These are phyloP conservation scores for Sesia apiformis DNA, from an alignment of 2,888 invertebrate genomes.

Conservation along the genomic window DNA sequence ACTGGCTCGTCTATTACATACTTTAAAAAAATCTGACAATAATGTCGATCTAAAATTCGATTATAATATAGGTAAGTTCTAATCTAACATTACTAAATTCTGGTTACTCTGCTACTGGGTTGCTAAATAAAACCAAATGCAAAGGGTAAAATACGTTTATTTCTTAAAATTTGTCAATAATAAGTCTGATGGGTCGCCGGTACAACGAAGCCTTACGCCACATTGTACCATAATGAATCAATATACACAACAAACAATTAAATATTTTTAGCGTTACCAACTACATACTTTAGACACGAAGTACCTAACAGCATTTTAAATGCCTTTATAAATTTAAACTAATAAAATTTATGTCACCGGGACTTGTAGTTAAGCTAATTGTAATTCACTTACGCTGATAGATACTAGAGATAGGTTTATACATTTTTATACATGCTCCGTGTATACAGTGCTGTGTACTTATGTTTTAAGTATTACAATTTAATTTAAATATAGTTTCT, in stretches of 20 bases:
- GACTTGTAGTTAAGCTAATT: neutral
- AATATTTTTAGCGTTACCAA: neutral
- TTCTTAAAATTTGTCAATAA: conserved; percentile 66
- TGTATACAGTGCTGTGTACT: neutral
- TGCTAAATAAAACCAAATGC: neutral
- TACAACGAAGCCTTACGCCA: conserved; percentile 31
- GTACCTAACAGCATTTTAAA: conserved; percentile 17
- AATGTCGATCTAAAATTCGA: no score
- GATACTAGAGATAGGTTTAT: neutral
- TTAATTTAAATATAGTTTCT: neutral
- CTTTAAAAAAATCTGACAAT: no score
- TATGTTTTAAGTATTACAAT: neutral
- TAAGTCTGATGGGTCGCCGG: conserved; percentile 35
- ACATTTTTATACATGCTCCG: neutral
- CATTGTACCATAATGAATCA: conserved; percentile 22
- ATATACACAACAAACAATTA: conserved; percentile 37
- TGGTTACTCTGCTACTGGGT: no score
- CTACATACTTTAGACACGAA: neutral
- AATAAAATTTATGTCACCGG: conserved; percentile 8
- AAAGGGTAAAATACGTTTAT: conserved; percentile 69
- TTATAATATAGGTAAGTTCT: no score
- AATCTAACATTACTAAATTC: no score
- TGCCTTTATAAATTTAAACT: conserved; percentile 9
- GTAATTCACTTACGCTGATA: neutral
- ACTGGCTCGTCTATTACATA: no score